A percentile compares a stretch with the other conserved stretches of the same genome.
Conservation (phyloP, 37 sponge, comb jelly and placozoan species). For the Oscarella lobularis region DNA sequence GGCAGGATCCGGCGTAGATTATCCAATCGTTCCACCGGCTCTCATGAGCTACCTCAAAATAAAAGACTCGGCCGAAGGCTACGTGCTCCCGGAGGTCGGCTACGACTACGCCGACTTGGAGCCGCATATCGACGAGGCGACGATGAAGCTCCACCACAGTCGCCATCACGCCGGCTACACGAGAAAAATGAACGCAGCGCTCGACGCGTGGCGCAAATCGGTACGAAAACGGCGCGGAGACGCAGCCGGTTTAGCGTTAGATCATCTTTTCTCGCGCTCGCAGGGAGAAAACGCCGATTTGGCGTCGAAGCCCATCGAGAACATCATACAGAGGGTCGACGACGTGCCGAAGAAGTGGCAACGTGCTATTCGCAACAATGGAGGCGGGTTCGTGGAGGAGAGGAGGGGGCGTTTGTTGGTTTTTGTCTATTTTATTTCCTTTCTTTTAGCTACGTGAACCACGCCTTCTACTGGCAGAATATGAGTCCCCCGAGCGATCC, state of each 20-base stretch:
- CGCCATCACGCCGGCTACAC: constrained; percentile 65
- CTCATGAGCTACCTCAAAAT: background rate
- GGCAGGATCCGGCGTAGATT: background rate
- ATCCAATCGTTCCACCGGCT: background rate
- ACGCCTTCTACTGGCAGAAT: constrained; percentile 56
- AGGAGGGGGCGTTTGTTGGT: background rate
- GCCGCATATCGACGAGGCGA: constrained; percentile 44
- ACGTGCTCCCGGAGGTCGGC: constrained; percentile 43
- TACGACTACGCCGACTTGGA: constrained; percentile 49
- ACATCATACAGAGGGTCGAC: constrained; percentile 25
- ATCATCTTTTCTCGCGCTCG: too few relatives aligned
- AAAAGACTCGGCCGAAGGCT: constrained; percentile 6
- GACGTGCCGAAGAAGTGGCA: constrained; percentile 44
- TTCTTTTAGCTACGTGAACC: constrained; percentile 37
- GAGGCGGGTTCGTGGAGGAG: constrained; percentile 37
- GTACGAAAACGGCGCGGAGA: constrained; percentile 6
- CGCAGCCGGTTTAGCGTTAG: background rate
- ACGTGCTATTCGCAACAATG: constrained; percentile 44
- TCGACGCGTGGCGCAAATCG: constrained; percentile 47
- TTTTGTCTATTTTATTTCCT: background rate
- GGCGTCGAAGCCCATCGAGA: constrained; percentile 28
- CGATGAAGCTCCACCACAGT: constrained; percentile 51
- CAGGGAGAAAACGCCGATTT: constrained; percentile 12
- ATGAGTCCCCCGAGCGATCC: constrained; percentile 29
- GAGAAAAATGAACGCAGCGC: constrained; percentile 43